Conservation (phyloP, 2,888 invertebrate genomes). For the Thymelicus sylvestris region DNA sequence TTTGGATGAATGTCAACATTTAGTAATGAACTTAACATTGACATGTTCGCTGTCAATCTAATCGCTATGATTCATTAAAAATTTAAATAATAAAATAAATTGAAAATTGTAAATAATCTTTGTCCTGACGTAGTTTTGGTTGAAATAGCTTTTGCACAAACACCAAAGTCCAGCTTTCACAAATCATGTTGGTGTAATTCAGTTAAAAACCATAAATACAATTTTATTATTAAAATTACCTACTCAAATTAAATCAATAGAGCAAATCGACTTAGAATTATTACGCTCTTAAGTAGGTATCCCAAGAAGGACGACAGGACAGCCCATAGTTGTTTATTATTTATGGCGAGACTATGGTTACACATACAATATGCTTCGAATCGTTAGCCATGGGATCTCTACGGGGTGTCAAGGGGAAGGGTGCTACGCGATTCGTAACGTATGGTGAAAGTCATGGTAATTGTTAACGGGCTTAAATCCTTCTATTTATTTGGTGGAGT, state of each 20-base stretch:
- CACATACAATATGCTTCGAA: constrained; percentile 77
- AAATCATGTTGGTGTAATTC: no score
- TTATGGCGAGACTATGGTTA: constrained; percentile 46
- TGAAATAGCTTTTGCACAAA: no score
- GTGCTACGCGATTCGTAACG: constrained; percentile 43
- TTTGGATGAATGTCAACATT: constrained; percentile 35
- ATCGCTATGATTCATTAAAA: no score
- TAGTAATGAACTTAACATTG: neutral
- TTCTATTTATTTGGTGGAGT: constrained; percentile 1
- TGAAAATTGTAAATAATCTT: no score
- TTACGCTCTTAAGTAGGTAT: neutral
- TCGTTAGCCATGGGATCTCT: constrained; percentile 59
- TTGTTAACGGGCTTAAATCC: neutral
- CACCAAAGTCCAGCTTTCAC: no score
- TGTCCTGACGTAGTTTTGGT: no score
- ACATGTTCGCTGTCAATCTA: neutral
- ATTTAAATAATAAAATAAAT: no score
- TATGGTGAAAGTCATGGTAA: constrained; percentile 35
- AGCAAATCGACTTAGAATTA: neutral
- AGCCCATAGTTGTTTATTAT: constrained; percentile 62
- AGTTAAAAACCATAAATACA: no score
- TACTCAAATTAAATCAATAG: no score
- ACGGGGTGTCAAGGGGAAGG: constrained; percentile 47
- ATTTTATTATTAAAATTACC: no score
- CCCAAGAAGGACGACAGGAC: constrained; percentile 22